Percentiles rank a stretch among this genome's conserved stretches.
Evolutionary conservation across 2,888 invertebrate species (phyloP).

Genomic region (Danaus chrysippus): DNA sequence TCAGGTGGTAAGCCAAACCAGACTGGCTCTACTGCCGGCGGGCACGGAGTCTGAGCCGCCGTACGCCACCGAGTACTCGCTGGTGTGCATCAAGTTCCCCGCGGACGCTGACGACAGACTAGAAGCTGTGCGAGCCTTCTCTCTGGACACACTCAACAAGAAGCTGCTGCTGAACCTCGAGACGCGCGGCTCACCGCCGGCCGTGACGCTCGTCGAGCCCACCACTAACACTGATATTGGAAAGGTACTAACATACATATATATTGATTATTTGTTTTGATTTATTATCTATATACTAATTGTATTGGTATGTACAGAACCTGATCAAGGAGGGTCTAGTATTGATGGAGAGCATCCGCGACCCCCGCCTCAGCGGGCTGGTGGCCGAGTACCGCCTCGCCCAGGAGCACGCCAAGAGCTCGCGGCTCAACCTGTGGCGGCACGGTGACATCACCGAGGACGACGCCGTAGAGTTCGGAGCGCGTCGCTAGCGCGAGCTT

Average conservation of each 20-base stretch:
- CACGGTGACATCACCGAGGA: slow-evolving; percentile 99
- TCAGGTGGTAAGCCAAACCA: slow-evolving; percentile 80
- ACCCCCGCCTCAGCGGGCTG: slow-evolving; percentile 88
- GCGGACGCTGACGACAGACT: slow-evolving; percentile 91
- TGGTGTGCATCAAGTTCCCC: slow-evolving; percentile 92
- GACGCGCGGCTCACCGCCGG: slow-evolving; percentile 80
- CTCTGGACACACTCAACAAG: slow-evolving; percentile 82
- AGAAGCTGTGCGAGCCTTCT: slow-evolving; percentile 85
- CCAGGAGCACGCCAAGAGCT: slow-evolving; percentile 91
- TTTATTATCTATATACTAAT: neutral
- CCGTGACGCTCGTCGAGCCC: slow-evolving; percentile 76
- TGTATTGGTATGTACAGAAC: slow-evolving; percentile 60
- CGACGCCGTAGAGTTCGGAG: slow-evolving; percentile 83
- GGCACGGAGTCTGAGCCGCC: slow-evolving; percentile 83
- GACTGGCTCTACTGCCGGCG: slow-evolving; percentile 90
- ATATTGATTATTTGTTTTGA: no score
- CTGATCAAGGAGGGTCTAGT: slow-evolving; percentile 93
- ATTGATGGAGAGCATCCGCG: slow-evolving; percentile 88
- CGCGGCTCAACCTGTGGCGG: slow-evolving; percentile 95
- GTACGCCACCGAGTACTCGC: slow-evolving; percentile 91
- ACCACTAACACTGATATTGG: slow-evolving; percentile 73
- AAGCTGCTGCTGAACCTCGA: slow-evolving; percentile 92
- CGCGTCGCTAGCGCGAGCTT: slow-evolving; percentile 61
- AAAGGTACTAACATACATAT: slow-evolving; percentile 49
- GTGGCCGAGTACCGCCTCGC: slow-evolving; percentile 90